phyloP scores from a whole-genome alignment of 1,140 invertebrate genomes.

The Trichonephila clavipes region DNA sequence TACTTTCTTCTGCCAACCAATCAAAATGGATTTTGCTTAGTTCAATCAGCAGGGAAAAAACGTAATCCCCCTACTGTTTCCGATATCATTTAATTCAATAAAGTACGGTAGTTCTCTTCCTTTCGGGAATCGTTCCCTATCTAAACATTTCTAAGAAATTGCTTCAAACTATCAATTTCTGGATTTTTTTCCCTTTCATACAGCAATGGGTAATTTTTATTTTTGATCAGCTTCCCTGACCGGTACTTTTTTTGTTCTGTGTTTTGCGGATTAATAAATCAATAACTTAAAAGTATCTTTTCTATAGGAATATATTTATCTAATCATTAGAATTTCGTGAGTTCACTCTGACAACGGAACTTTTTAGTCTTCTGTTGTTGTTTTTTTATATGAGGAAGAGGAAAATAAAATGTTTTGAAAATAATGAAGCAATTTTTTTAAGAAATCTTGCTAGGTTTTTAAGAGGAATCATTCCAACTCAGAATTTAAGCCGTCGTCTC shows the following conservation, averaged over 20 bases:
- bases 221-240: neutral
- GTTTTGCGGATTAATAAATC: conserved; percentile 4
- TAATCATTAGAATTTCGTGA: neutral
- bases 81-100: conserved; percentile 45
- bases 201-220: neutral
- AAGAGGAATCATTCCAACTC: too few relatives aligned
- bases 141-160: conserved; percentile 53
- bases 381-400: too few relatives aligned
- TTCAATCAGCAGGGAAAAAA: conserved; percentile 22
- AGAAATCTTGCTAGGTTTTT: too few relatives aligned
- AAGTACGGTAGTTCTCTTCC: conserved; percentile 22
- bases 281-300: neutral
- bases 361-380: neutral
- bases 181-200: neutral
- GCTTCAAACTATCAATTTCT: conserved; percentile 25
- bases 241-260: neutral
- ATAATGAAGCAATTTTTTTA: too few relatives aligned
- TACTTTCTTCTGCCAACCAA: conserved; percentile 27
- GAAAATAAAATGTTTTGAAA: too few relatives aligned
- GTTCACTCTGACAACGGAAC: neutral
- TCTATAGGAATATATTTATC: neutral
- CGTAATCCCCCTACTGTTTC: conserved; percentile 25
- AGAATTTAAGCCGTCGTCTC: too few relatives aligned
- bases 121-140: neutral
- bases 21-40: conserved; percentile 37